Conservation (phyloP, 2,113 vertebrate genomes). For the Hypocryptadius cinnamomeus region DNA sequence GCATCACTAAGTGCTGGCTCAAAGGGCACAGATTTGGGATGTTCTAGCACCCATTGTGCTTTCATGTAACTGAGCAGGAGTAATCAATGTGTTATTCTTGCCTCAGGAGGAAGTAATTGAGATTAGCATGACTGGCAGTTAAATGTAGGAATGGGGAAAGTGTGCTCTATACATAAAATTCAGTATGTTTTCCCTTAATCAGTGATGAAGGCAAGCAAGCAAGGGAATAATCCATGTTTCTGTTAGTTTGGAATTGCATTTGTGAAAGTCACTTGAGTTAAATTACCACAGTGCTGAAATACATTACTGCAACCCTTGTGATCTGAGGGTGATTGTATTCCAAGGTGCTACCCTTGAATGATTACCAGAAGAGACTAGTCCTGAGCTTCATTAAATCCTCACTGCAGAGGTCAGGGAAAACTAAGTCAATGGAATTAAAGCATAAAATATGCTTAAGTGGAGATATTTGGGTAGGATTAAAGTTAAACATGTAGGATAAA, state of each 20-base stretch:
- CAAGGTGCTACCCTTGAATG: background rate
- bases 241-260: background rate
- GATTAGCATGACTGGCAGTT: background rate
- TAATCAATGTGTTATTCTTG: background rate
- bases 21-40: background rate
- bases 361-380: background rate
- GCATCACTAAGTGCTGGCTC: background rate
- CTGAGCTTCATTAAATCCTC: background rate
- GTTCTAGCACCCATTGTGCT: background rate
- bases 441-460: background rate
- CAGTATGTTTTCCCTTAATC: background rate
- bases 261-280: background rate
- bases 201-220: background rate
- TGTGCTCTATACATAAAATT: background rate
- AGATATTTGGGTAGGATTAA: background rate
- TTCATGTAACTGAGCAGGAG: background rate
- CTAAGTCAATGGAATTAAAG: background rate
- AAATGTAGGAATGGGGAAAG: background rate
- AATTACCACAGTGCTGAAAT: background rate
- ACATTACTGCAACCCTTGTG: background rate
- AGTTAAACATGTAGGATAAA: background rate
- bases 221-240: background rate
- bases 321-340: background rate
- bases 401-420: background rate
- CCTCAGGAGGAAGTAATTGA: background rate